Evolutionary conservation across 2,797 vertebrate species (phyloP).

Genomic region (Pangasius mekongensis): DNA sequence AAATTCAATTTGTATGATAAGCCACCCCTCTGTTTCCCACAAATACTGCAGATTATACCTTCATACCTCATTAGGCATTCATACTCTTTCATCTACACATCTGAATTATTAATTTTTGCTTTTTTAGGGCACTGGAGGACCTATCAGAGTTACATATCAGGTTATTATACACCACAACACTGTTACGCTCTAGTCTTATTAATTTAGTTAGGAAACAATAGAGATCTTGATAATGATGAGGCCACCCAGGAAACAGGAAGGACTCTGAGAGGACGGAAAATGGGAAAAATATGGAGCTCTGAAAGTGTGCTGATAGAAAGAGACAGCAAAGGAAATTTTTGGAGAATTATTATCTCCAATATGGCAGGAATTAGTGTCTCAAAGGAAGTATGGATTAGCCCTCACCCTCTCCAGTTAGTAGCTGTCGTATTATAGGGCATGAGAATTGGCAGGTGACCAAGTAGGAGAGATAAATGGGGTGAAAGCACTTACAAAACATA

Average conservation of each 20-base stretch:
- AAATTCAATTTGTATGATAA: no score
- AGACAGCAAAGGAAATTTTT: not conserved
- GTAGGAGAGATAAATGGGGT: not conserved
- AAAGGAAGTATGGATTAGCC: not conserved
- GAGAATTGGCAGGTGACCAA: not conserved
- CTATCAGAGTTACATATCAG: no score
- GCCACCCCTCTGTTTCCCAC: no score
- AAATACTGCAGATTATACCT: not conserved
- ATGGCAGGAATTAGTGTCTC: not conserved
- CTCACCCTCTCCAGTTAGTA: not conserved
- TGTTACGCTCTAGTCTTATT: not conserved
- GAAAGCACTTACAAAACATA: not conserved
- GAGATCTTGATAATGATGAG: constrained; percentile 59
- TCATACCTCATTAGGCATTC: not conserved
- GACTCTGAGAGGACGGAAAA: constrained; percentile 16
- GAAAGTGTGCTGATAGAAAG: not conserved
- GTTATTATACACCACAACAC: constrained; percentile 2
- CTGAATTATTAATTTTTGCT: not conserved
- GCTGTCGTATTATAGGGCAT: not conserved
- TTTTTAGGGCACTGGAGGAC: not conserved
- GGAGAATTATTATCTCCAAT: not conserved
- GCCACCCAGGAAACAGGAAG: constrained; percentile 22
- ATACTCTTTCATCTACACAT: not conserved
- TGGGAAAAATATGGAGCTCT: constrained; percentile 17
- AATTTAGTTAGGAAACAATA: constrained; percentile 9